phyloP scores from a whole-genome alignment of 1,140 invertebrate species.

The Penaeus chinensis region DNA sequence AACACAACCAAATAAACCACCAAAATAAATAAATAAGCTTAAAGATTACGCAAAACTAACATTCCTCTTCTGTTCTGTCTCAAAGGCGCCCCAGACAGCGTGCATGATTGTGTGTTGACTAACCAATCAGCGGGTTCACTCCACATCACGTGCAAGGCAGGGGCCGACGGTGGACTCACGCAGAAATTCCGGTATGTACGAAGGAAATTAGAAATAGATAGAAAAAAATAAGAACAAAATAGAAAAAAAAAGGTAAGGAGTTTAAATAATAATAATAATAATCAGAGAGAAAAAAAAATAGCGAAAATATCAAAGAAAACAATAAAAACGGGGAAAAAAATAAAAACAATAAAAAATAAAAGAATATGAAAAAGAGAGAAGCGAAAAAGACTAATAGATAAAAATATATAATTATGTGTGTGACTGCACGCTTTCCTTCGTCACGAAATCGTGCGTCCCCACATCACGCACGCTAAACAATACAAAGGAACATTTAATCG shows the following conservation, averaged over 20 bases:
- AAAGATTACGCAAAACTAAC: not conserved
- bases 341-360: not conserved
- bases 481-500: no score
- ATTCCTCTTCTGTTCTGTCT: not conserved
- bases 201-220: not conserved
- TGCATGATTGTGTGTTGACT: slow-evolving; percentile 62
- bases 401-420: no score
- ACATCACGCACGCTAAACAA: no score
- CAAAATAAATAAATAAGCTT: no score
- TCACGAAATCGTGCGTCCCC: no score
- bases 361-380: no score
- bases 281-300: no score
- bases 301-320: no score
- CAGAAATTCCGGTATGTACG: slow-evolving; percentile 66
- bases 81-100: slow-evolving; percentile 65
- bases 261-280: no score
- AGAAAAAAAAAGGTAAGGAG: not conserved
- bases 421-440: no score
- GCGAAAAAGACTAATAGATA: no score
- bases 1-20: no score
- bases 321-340: not conserved
- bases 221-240: not conserved
- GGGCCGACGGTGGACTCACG: slow-evolving; percentile 66
- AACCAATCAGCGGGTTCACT: slow-evolving; percentile 65
- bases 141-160: slow-evolving; percentile 66